phyloP scores from a whole-genome alignment of 2,888 invertebrate genomes.

The Ariolimax columbianus region DNA sequence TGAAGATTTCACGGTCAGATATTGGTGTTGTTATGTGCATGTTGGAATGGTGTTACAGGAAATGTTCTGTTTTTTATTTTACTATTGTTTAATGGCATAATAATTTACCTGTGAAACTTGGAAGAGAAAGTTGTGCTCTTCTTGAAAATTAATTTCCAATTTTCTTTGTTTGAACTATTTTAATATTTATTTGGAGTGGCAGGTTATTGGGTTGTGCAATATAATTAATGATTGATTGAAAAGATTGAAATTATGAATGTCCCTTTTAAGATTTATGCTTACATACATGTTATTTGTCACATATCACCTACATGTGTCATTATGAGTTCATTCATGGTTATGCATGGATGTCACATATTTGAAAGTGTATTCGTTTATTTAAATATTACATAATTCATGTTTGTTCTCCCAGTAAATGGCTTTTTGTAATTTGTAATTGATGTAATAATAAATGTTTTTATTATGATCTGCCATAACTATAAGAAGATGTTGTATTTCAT shows the following conservation, averaged over 20 bases:
- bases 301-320: background rate
- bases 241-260: background rate
- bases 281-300: background rate
- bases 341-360: background rate
- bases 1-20: background rate
- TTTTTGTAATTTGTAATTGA: background rate
- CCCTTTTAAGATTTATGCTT: background rate
- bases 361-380: background rate
- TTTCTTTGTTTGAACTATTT: background rate
- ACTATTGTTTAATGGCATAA: slow-evolving; percentile 2
- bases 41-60: background rate
- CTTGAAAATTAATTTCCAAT: background rate
- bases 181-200: slow-evolving; percentile 39
- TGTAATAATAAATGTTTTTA: background rate
- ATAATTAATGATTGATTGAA: slow-evolving; percentile 28
- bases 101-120: slow-evolving; percentile 10
- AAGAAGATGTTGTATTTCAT: background rate
- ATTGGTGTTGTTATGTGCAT: background rate
- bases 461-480: background rate
- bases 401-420: background rate
- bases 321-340: background rate
- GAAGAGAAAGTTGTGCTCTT: background rate
- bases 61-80: background rate
- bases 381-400: background rate
- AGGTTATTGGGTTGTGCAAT: slow-evolving; percentile 47